Evolutionary conservation across 2,113 vertebrate genomes (phyloP), one percentile per base, ranked within the genome.

Genomic region (Canis aureus): DNA sequence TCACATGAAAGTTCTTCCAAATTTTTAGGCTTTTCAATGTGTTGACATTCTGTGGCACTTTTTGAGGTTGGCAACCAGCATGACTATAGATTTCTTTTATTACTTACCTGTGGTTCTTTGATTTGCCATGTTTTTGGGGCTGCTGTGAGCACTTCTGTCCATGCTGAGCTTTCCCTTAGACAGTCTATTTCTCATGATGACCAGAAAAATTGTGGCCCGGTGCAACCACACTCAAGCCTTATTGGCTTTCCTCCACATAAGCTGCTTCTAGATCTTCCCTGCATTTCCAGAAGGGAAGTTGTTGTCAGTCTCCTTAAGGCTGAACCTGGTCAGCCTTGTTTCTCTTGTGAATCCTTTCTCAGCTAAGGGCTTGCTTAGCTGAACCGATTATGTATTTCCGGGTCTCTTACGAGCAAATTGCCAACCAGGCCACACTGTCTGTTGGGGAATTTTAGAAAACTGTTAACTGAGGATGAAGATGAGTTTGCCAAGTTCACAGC

Each of bases 361-460:
- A 43, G 43, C 83, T 73, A 71, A 60, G 43, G 35, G n/a, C 64
- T 89, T 19, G 20, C 55, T 79, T 74, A 86, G 71, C 62, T 73
- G 89, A 96, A 81, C 66, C 1, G 8, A 94, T 69, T 27, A 4
- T 20, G 49, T 38, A 22, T 62, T 95, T 95, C 84, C 59, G 32
- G 55, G 66, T 83, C 62, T 89, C 93, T 94, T 38, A 27, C 0
- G 1, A 92, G 66, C 38, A 71, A 82, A 76, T 29, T 64, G 83
- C 89, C 96, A 78, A 94, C 35, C 38, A 85, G 89, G 80, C 69
- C 90, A 97, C 93, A 81, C 49, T 81, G 69, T 84, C 95, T 73
- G 49, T 92, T 85, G 69, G 80, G 90, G 81, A 79, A 82, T 73
- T 91, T 55, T 94, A 97, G 92, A 89, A 62, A 74, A 94, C 94